phyloP scores from a whole-genome alignment of 1,140 invertebrate genomes.

The Drosophila orosa region DNA sequence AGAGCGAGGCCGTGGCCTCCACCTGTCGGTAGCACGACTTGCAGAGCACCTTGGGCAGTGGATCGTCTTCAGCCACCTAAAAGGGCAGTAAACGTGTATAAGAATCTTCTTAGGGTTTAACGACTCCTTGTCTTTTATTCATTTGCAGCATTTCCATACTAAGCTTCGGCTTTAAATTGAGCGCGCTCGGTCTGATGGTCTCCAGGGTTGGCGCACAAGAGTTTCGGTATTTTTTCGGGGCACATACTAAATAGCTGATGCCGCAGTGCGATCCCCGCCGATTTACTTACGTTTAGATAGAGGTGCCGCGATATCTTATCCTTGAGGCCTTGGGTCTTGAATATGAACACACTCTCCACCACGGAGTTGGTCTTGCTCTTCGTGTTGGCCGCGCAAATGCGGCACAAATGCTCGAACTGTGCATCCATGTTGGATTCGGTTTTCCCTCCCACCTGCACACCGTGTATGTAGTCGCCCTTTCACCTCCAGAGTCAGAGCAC shows the following conservation, averaged over 20 bases:
- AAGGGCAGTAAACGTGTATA: background rate
- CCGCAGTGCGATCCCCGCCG: slow-evolving; percentile 7
- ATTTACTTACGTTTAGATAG: slow-evolving; percentile 70
- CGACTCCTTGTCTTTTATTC: background rate
- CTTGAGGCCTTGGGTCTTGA: slow-evolving; percentile 70
- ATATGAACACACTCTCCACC: slow-evolving; percentile 77
- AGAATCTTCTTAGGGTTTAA: background rate
- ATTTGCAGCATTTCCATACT: background rate
- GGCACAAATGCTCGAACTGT: slow-evolving; percentile 77
- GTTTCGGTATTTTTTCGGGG: slow-evolving; percentile 21
- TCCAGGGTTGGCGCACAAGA: slow-evolving; percentile 20
- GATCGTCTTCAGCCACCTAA: slow-evolving; percentile 71
- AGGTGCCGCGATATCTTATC: slow-evolving; percentile 78
- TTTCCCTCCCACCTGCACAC: background rate
- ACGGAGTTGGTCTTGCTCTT: slow-evolving; percentile 78
- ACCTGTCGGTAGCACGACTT: slow-evolving; percentile 80
- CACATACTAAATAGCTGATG: slow-evolving; percentile 3
- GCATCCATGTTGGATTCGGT: slow-evolving; percentile 50
- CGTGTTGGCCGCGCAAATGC: slow-evolving; percentile 78
- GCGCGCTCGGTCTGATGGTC: background rate
- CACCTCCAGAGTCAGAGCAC: slow-evolving; percentile 12
- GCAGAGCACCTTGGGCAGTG: slow-evolving; percentile 74
- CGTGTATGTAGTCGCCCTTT: background rate
- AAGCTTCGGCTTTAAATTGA: background rate
- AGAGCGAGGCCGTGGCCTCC: slow-evolving; percentile 76